Evolutionary conservation across 2,888 invertebrate species (phyloP).

Genomic region (Drosophila mercatorum): DNA sequence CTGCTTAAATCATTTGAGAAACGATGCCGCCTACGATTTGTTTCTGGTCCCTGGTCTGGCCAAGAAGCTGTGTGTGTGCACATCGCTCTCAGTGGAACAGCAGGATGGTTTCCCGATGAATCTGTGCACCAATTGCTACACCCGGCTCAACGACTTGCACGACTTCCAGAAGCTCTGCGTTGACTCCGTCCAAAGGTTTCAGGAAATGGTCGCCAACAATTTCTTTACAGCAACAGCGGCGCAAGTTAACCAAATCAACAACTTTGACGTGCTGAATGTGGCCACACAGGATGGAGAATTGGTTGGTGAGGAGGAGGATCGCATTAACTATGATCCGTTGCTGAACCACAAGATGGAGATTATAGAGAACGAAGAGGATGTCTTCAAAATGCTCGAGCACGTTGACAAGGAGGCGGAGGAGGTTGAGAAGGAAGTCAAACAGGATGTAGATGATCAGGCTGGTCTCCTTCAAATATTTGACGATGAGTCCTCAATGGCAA

Average conservation of each 20-base stretch:
- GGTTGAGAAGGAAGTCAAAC: slow-evolving; percentile 58
- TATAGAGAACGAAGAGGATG: slow-evolving; percentile 82
- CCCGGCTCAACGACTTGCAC: slow-evolving; percentile 77
- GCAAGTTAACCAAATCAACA: slow-evolving; percentile 47
- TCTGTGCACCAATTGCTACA: slow-evolving; percentile 76
- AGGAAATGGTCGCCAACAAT: slow-evolving; percentile 63
- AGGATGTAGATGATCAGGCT: slow-evolving; percentile 38
- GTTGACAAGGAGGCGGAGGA: slow-evolving; percentile 78
- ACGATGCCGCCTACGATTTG: slow-evolving; percentile 64
- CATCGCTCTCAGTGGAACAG: slow-evolving; percentile 78
- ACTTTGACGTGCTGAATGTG: slow-evolving; percentile 64
- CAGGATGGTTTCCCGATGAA: slow-evolving; percentile 81
- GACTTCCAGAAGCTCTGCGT: slow-evolving; percentile 81
- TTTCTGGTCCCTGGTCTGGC: slow-evolving; percentile 77
- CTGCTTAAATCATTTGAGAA: slow-evolving; percentile 73
- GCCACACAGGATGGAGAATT: slow-evolving; percentile 52
- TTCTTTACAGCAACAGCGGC: slow-evolving; percentile 22
- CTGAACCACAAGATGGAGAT: slow-evolving; percentile 80
- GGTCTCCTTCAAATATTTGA: slow-evolving; percentile 37
- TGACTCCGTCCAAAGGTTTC: slow-evolving; percentile 76
- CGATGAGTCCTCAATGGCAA: slow-evolving; percentile 52
- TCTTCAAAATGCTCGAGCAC: slow-evolving; percentile 81
- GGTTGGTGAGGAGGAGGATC: slow-evolving; percentile 76
- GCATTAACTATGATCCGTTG: slow-evolving; percentile 78
- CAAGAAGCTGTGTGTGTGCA: slow-evolving; percentile 79